phyloP scores from a whole-genome alignment of 2,797 vertebrate species.

The Pteropus rufus region DNA sequence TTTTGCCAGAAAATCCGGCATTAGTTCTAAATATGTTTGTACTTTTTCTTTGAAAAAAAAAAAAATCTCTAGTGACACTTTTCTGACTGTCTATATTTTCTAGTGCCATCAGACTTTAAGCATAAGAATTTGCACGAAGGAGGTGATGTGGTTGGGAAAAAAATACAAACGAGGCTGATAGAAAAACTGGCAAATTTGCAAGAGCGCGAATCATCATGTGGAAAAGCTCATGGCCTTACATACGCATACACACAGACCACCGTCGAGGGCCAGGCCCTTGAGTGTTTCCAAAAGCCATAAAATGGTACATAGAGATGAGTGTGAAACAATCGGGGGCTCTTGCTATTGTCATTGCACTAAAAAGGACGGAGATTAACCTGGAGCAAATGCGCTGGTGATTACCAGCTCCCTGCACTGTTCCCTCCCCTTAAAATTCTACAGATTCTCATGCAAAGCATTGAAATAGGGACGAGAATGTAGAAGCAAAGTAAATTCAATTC shows the following conservation, averaged over 20 bases:
- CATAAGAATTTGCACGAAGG: not conserved
- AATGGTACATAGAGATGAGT: not conserved
- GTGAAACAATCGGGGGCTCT: not conserved
- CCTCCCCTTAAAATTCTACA: not conserved
- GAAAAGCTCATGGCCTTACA: not conserved
- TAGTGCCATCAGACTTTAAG: not conserved
- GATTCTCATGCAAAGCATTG: constrained; percentile 47
- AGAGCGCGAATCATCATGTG: not conserved
- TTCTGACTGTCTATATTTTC: not conserved
- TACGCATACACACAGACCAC: not conserved
- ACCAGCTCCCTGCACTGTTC: not conserved
- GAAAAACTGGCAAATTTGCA: not conserved
- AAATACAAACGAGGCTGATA: not conserved
- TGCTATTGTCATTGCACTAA: not conserved
- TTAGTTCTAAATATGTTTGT: not conserved
- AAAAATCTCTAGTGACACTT: not conserved
- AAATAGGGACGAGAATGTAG: constrained; percentile 16
- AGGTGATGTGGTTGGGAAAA: not conserved
- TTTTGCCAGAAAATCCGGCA: not conserved
- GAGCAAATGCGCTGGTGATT: not conserved
- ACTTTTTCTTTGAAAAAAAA: not conserved
- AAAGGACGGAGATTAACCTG: not conserved
- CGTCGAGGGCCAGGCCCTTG: not conserved
- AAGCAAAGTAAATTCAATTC: constrained; percentile 60
- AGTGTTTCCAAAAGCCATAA: not conserved